Evolutionary conservation across 2,113 vertebrate species (phyloP).

Genomic region (Raja brachyura): DNA sequence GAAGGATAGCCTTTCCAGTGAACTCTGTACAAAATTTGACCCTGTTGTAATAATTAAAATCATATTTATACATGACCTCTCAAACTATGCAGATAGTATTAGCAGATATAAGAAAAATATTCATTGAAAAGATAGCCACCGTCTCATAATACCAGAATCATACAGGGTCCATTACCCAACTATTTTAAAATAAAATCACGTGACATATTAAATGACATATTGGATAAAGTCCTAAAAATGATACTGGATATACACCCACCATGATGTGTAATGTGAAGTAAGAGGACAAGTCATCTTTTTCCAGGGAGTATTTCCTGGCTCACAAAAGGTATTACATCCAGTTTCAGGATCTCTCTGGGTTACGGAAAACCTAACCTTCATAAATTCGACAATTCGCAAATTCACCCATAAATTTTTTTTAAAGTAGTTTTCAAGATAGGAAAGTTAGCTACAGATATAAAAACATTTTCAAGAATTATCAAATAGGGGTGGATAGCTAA

Average conservation of each 20-base stretch:
- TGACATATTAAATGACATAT: neutral
- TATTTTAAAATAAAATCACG: neutral
- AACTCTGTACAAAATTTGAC: slow-evolving; percentile 81
- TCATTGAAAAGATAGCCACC: neutral
- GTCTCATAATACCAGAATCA: neutral
- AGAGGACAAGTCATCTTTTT: neutral
- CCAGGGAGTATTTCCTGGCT: neutral
- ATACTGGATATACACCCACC: neutral
- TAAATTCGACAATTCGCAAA: too few relatives aligned
- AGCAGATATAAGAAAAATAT: neutral
- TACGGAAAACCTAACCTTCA: too few relatives aligned
- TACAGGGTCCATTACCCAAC: neutral
- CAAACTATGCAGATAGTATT: neutral
- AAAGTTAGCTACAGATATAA: too few relatives aligned
- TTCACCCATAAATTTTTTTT: too few relatives aligned
- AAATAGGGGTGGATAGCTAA: too few relatives aligned
- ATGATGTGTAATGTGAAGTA: neutral
- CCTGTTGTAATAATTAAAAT: slow-evolving; percentile 55
- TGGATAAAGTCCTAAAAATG: neutral
- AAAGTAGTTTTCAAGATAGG: too few relatives aligned
- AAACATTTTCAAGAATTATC: too few relatives aligned
- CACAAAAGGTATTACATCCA: neutral
- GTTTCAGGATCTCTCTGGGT: too few relatives aligned
- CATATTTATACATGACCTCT: neutral
- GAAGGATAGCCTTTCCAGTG: slow-evolving; percentile 94